Evolutionary conservation across 1,140 invertebrate species (phyloP).

Genomic region (Tetramorium simillimum): DNA sequence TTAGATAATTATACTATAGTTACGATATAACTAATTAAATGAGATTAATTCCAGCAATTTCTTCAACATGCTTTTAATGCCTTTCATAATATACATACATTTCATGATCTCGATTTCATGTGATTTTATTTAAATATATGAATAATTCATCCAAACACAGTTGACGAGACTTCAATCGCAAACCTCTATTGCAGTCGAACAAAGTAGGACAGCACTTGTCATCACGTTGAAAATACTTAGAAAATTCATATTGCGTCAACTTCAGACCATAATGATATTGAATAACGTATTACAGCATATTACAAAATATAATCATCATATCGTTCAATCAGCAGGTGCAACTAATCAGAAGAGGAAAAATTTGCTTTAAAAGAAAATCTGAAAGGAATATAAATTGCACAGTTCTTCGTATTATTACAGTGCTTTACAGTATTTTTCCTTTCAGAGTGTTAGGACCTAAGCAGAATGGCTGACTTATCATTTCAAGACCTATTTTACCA

Average conservation of each 20-base stretch:
- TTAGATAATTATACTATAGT: not conserved
- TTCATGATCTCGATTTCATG: not conserved
- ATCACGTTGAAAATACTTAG: not conserved
- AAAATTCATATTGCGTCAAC: not conserved
- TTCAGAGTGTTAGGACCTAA: not conserved
- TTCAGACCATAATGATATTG: not conserved
- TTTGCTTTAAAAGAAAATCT: not conserved
- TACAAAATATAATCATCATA: conserved; percentile 4
- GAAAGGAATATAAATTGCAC: not conserved
- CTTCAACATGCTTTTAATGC: not conserved
- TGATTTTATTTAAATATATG: conserved; percentile 2
- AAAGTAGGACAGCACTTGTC: not conserved
- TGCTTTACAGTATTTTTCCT: not conserved
- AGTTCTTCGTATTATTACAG: not conserved
- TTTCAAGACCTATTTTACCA: too few relatives aligned
- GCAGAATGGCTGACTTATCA: too few relatives aligned
- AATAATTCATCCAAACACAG: not conserved
- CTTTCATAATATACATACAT: not conserved
- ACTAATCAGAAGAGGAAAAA: not conserved
- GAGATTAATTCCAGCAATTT: not conserved
- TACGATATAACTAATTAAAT: not conserved
- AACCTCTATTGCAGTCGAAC: not conserved
- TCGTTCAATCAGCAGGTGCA: not conserved
- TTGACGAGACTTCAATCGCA: not conserved
- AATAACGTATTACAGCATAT: not conserved